A percentile compares a stretch with the other conserved stretches of the same genome.
Evolutionary conservation across 92 coral and sea anemone species (phyloP).

Genomic region (Phenganax stokvisi): DNA sequence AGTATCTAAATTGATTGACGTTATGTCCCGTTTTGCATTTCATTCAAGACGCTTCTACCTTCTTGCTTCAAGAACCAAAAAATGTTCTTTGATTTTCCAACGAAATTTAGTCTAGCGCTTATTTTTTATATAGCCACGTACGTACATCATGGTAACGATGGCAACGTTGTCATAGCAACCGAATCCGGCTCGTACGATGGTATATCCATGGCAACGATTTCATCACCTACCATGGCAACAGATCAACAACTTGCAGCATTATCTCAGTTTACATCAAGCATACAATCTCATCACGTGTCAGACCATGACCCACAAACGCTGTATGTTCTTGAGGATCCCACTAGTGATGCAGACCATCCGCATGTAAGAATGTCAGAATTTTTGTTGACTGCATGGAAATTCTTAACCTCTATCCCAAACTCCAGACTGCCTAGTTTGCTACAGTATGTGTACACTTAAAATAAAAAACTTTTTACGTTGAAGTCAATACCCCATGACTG

Average conservation of each 20-base stretch:
- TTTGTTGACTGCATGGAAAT: background rate
- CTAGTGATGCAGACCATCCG: constrained; percentile 61
- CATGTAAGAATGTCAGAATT: constrained; percentile 51
- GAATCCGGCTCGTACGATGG: constrained; percentile 74
- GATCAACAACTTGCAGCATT: constrained; percentile 74
- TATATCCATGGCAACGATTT: constrained; percentile 81
- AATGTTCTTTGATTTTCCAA: background rate
- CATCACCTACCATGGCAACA: constrained; percentile 63
- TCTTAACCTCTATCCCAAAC: background rate
- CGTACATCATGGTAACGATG: constrained; percentile 90
- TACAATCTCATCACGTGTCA: constrained; percentile 69
- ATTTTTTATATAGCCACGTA: constrained; percentile 54
- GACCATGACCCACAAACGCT: constrained; percentile 74
- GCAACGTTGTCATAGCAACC: constrained; percentile 92
- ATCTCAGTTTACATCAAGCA: constrained; percentile 66
- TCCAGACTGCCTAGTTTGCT: background rate
- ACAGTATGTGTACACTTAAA: too few species aligned
- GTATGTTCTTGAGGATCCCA: constrained; percentile 77
- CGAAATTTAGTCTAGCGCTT: background rate
- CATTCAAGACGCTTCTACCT: background rate
- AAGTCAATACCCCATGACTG: too few species aligned
- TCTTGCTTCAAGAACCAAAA: background rate
- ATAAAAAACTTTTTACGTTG: too few species aligned
- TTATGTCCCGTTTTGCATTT: too few species aligned
- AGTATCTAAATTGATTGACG: too few species aligned